phyloP scores from a whole-genome alignment of 2,113 vertebrate species.

The Seriola dumerili region DNA sequence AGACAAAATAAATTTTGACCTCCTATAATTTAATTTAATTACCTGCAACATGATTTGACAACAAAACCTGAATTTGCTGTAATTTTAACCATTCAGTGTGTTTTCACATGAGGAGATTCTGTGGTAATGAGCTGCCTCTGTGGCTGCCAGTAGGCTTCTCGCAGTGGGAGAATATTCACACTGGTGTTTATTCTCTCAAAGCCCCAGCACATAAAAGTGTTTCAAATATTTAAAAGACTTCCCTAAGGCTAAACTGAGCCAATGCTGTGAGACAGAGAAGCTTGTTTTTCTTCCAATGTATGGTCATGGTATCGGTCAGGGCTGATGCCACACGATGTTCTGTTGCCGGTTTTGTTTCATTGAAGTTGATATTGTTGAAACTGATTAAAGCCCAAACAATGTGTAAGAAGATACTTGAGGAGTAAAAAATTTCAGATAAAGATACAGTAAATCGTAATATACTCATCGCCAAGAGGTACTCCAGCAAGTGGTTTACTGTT shows the following conservation, averaged over 20 bases:
- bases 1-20: not conserved
- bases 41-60: not conserved
- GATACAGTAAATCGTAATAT: no score
- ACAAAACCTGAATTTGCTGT: not conserved
- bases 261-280: not conserved
- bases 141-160: not conserved
- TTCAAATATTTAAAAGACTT: no score
- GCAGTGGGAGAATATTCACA: not conserved
- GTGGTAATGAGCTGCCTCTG: slow-evolving; percentile 8
- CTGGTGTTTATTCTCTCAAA: not conserved
- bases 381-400: not conserved
- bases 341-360: not conserved
- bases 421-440: no score
- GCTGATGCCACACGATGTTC: not conserved
- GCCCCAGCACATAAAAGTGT: no score
- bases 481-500: not conserved
- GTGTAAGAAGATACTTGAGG: not conserved
- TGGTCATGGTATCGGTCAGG: no score
- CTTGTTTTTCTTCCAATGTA: no score
- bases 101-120: not conserved
- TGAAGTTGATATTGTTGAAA: not conserved
- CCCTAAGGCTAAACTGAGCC: not conserved
- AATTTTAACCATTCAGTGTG: not conserved
- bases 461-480: no score
- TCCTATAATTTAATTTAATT: not conserved